Evolutionary conservation across 1,140 invertebrate species (phyloP).

Genomic region (Radopholus similis): DNA sequence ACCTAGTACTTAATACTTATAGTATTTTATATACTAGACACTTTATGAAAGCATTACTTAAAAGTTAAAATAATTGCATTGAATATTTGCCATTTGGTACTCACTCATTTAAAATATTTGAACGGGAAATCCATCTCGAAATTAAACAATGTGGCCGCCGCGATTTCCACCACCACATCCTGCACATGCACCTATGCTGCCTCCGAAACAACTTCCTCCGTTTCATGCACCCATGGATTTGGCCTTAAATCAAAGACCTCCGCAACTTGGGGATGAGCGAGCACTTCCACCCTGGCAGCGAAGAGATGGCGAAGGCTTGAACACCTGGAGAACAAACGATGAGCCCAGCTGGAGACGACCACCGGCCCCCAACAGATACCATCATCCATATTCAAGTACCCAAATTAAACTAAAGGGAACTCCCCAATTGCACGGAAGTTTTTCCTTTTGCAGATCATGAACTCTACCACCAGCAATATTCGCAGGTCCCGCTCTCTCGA

Average conservation of each 20-base stretch:
- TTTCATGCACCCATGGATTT: too few species aligned
- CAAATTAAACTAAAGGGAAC: neutral
- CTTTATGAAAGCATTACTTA: too few species aligned
- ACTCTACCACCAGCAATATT: constrained; percentile 12
- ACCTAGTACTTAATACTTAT: too few species aligned
- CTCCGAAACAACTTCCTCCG: neutral
- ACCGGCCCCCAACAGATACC: neutral
- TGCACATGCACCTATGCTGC: neutral
- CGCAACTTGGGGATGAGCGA: neutral
- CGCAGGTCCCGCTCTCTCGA: neutral
- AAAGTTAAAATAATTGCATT: too few species aligned
- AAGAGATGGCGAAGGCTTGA: neutral
- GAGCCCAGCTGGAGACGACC: neutral
- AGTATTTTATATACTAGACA: too few species aligned
- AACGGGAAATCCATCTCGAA: too few species aligned
- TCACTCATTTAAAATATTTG: too few species aligned
- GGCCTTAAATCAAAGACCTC: too few species aligned
- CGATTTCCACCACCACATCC: neutral
- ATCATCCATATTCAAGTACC: constrained; percentile 1
- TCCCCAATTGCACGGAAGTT: neutral
- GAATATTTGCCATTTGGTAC: too few species aligned
- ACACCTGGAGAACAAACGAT: neutral
- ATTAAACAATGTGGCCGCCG: too few species aligned
- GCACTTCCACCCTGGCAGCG: neutral
- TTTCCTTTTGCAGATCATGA: constrained; percentile 7